Percentiles rank a stretch among this genome's conserved stretches.
These are phyloP conservation scores for Callyntrura guangdongensis DNA, from an alignment of 2,888 invertebrate species.

Conservation along the genomic window DNA sequence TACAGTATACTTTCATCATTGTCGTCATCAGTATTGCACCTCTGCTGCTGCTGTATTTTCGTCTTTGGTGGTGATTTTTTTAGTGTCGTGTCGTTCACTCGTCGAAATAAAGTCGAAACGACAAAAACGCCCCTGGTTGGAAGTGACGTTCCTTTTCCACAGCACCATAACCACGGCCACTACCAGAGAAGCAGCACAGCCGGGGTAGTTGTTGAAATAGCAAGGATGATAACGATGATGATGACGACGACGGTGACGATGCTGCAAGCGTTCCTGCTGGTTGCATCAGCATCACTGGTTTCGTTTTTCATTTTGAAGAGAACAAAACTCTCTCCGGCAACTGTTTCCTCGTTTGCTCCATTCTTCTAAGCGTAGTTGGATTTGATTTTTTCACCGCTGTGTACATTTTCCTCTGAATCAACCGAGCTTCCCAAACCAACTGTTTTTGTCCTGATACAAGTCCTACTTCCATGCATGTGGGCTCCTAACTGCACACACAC, in stretches of 20 bases:
- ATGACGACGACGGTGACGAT: not conserved
- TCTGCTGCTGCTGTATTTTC: not conserved
- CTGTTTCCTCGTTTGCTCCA: not conserved
- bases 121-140: conserved; percentile 40
- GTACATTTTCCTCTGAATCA: not conserved
- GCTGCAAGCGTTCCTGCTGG: conserved; percentile 46
- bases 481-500: not conserved
- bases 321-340: not conserved
- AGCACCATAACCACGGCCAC: no score
- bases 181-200: not conserved
- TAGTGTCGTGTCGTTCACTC: conserved; percentile 38
- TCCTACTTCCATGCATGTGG: no score
- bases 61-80: conserved; percentile 22
- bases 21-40: conserved; percentile 33
- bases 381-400: conserved; percentile 24
- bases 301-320: conserved; percentile 45
- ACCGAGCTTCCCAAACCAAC: conserved; percentile 10
- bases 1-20: not conserved
- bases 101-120: conserved; percentile 44
- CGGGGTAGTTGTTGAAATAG: not conserved
- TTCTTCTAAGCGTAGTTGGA: not conserved
- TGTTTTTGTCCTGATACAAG: no score
- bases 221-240: not conserved
- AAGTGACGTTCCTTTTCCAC: conserved; percentile 48
- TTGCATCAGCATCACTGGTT: conserved; percentile 41